Percentiles rank a stretch among this genome's conserved stretches.
These are phyloP conservation scores for Hemibagrus wyckioides DNA, from an alignment of 2,113 vertebrate genomes.

Conservation along the genomic window DNA sequence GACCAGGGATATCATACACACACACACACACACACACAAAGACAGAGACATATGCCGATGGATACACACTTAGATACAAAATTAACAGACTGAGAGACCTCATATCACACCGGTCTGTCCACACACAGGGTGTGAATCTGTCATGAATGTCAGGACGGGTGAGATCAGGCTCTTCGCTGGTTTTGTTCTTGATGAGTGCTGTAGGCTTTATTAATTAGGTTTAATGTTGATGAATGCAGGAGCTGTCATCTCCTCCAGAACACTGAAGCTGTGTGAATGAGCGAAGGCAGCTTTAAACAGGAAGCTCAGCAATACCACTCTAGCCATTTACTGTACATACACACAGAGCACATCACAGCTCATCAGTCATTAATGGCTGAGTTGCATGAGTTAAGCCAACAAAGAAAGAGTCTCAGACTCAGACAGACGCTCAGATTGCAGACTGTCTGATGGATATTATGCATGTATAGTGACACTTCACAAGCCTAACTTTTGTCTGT, in stretches of 20 bases:
- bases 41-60: constrained; percentile 35
- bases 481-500: not conserved
- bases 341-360: constrained; percentile 31
- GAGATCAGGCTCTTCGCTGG: constrained; percentile 50
- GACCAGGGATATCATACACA: constrained; percentile 49
- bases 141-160: constrained; percentile 69
- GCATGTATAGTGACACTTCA: not conserved
- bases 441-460: not conserved
- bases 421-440: not conserved
- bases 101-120: constrained; percentile 36
- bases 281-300: constrained; percentile 38
- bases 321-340: constrained; percentile 18
- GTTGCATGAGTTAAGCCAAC: not conserved
- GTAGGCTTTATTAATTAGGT: constrained; percentile 63
- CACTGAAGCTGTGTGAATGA: constrained; percentile 34
- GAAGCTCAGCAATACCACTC: constrained; percentile 28
- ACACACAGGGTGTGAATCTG: constrained; percentile 67
- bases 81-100: constrained; percentile 18
- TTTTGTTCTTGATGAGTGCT: constrained; percentile 58
- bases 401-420: constrained; percentile 3
- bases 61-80: constrained; percentile 45
- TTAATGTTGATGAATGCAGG: constrained; percentile 62
- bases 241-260: constrained; percentile 50
- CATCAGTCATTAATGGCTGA: constrained; percentile 22
- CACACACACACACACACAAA: constrained; percentile 35